A percentile compares a stretch with the other conserved stretches of the same genome.
These are phyloP conservation scores for Alosa alosa DNA, from an alignment of 2,113 vertebrate genomes.

Conservation along the genomic window DNA sequence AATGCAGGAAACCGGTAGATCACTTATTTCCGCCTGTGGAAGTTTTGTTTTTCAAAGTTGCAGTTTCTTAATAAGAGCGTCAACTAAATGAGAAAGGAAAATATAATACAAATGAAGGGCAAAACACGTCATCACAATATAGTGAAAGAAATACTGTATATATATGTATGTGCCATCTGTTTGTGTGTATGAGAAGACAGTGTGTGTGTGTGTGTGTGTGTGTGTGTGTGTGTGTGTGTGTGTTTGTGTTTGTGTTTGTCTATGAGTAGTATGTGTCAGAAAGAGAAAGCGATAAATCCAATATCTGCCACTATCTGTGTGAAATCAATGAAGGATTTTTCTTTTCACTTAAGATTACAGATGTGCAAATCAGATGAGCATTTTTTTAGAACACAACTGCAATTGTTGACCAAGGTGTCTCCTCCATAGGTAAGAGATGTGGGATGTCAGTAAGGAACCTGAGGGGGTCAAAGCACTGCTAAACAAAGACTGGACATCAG, in stretches of 20 bases:
- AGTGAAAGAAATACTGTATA: background rate
- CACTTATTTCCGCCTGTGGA: background rate
- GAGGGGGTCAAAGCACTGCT: background rate
- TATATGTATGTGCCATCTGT: background rate
- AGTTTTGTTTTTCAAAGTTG: background rate
- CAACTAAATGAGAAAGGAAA: background rate
- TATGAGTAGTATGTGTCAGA: background rate
- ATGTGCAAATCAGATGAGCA: background rate
- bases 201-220: too few relatives aligned
- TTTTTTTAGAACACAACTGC: background rate
- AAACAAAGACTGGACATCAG: constrained; percentile 32
- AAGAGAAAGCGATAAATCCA: background rate
- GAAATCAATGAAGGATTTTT: background rate
- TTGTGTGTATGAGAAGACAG: background rate
- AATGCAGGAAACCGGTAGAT: background rate
- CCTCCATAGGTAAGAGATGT: background rate
- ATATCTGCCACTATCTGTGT: background rate
- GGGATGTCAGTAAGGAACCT: background rate
- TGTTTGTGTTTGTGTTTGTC: background rate
- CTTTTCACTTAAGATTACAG: background rate
- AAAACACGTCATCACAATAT: background rate
- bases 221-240: too few relatives aligned
- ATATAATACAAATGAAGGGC: background rate
- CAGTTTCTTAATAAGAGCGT: background rate
- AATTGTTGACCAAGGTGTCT: background rate